Base-by-base conservation (phyloP, 1,140 invertebrate species). In the Tetranychus cinnabarinus region DNA sequence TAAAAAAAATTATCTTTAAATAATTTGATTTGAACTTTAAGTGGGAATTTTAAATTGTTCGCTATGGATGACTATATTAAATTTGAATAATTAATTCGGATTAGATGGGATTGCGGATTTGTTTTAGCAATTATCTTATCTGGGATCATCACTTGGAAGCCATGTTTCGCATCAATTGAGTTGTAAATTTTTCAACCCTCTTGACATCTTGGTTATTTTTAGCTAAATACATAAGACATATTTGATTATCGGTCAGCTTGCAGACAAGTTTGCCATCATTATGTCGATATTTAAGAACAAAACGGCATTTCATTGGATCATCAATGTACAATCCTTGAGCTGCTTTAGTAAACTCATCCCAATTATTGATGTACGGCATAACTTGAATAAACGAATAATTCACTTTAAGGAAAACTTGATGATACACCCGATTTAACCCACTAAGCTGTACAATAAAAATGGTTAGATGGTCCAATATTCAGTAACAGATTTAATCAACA, bases 321-420 rank as follows among this genome's bases (percentile, higher is more conserved):
- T 82, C 80, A 64, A 90, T 74, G 69, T 92, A 92, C 69, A 95
- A 78, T 71, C 82, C 80, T 74, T 93, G 88, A 0, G 86, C 88
- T 57, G 83, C 84, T 70, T 88, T 90, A 68, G 91, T 84, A 72
- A 93, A 95, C 69, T 93, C 89, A 74, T 93, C 88, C 87, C 87
- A 95, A 12, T 82, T 82, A 66, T 82, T 85, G 63, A 89, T 78
- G 71, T 84, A 92, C 62, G 87, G 87, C 88, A 91, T 93, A 10
- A 56, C 55, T 42, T 23, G 23, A 23, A 23, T 23, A 23, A 23
- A 23, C 23, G 23, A 23, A 23, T 23, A 23, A 23, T 23, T 23
- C 23, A 23, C 23, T 23, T 23, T 23, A 23, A 23, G 23, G 23
- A 23, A 23, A 23, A 23, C 23, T 23, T 23, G 23, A 23, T 23